phyloP scores from a whole-genome alignment of 2,797 vertebrate genomes.

The Poecilia wingei region DNA sequence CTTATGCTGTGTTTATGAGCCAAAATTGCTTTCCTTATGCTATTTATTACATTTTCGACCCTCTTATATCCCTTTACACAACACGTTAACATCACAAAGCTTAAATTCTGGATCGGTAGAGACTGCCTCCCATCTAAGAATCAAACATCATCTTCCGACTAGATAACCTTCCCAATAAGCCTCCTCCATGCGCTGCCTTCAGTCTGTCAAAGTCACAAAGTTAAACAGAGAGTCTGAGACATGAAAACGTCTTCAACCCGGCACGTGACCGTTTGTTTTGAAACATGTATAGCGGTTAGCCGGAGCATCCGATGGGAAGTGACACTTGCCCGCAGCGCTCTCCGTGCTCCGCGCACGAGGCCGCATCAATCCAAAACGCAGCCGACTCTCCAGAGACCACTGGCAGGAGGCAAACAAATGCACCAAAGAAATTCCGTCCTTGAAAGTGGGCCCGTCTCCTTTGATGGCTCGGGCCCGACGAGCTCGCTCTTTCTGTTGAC shows the following conservation, averaged over 20 bases:
- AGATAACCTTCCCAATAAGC: conserved; percentile 8
- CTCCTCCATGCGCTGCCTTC: conserved; percentile 34
- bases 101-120: neutral
- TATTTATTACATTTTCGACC: conserved; percentile 51
- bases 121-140: conserved; percentile 6
- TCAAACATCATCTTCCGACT: conserved; percentile 32
- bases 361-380: conserved; percentile 74
- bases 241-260: conserved; percentile 60
- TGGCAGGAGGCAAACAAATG: conserved; percentile 71
- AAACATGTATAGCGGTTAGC: conserved; percentile 74
- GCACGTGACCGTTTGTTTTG: conserved; percentile 74
- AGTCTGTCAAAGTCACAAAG: conserved; percentile 63
- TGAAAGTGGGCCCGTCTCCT: conserved; percentile 63
- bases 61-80: conserved; percentile 28
- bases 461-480: conserved; percentile 54
- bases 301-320: conserved; percentile 78
- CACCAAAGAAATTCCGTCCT: conserved; percentile 77
- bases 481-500: conserved; percentile 6
- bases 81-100: neutral
- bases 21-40: conserved; percentile 56
- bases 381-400: conserved; percentile 72
- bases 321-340: conserved; percentile 80
- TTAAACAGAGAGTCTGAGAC: conserved; percentile 48
- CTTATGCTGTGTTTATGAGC: conserved; percentile 37
- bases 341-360: conserved; percentile 70